Percentiles rank a stretch among this genome's conserved stretches.
phyloP scores from a whole-genome alignment of 1,140 invertebrate genomes.

The Drosophila oshimai region DNA sequence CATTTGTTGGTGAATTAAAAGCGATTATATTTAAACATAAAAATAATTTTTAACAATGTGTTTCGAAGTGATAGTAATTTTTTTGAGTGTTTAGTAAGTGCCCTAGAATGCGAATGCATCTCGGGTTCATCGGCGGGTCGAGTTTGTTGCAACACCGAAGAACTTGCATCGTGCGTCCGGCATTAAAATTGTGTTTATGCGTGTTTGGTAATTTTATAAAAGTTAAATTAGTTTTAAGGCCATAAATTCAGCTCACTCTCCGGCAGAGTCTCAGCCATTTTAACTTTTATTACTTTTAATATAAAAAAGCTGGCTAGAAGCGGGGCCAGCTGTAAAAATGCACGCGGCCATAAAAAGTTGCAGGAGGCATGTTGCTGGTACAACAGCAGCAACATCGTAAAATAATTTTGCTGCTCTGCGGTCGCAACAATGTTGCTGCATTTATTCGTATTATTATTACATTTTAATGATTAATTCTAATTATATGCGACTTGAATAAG shows the following conservation, averaged over 20 bases:
- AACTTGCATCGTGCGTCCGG: slow-evolving; percentile 67
- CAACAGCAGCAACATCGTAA: slow-evolving; percentile 65
- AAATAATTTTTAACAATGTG: no score
- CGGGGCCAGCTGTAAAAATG: slow-evolving; percentile 73
- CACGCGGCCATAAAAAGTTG: slow-evolving; percentile 75
- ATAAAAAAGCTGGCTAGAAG: slow-evolving; percentile 64
- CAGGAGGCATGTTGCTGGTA: slow-evolving; percentile 62
- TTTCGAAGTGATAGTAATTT: neutral
- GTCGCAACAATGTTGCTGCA: slow-evolving; percentile 73
- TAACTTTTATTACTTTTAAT: slow-evolving; percentile 81
- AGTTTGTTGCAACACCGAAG: slow-evolving; percentile 51
- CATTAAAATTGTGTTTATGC: slow-evolving; percentile 81
- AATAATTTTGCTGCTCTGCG: slow-evolving; percentile 61
- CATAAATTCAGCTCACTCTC: slow-evolving; percentile 67
- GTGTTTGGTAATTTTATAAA: slow-evolving; percentile 81
- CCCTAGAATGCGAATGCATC: slow-evolving; percentile 35
- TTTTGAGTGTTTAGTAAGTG: slow-evolving; percentile 4
- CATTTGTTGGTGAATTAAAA: no score
- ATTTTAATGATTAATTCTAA: slow-evolving; percentile 82
- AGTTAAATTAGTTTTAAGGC: slow-evolving; percentile 81
- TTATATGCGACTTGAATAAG: slow-evolving; percentile 75
- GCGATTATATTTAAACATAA: no score
- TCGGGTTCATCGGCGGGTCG: slow-evolving; percentile 20
- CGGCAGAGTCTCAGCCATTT: slow-evolving; percentile 43
- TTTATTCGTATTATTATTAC: slow-evolving; percentile 82